A percentile compares a stretch with the other conserved stretches of the same genome.
These are phyloP conservation scores for Zaprionus lachaisei DNA, from an alignment of 1,140 invertebrate species.

Conservation along the genomic window DNA sequence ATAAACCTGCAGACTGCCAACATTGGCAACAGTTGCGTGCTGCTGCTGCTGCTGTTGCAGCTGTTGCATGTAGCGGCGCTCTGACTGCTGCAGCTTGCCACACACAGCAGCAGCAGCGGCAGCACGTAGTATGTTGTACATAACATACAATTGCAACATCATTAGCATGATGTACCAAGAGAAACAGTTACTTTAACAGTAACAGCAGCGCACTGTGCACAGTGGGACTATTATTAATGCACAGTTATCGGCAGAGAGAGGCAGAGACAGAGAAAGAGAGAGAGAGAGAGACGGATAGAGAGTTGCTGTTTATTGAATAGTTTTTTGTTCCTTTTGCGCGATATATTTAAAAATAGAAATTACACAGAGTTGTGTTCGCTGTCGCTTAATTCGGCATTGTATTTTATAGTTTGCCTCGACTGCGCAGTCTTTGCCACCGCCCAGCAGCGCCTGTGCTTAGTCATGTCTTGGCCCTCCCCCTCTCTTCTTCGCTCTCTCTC, in stretches of 20 bases:
- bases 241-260: conserved; percentile 17
- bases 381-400: conserved; percentile 71
- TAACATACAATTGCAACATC: conserved; percentile 63
- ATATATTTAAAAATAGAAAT: conserved; percentile 72
- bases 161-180: conserved; percentile 55
- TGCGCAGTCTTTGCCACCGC: conserved; percentile 21
- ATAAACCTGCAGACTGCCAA: conserved; percentile 28
- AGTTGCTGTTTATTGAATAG: conserved; percentile 26
- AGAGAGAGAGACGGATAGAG: not conserved
- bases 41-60: conserved; percentile 26
- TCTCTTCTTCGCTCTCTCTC: conserved; percentile 6
- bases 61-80: conserved; percentile 4
- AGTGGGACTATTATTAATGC: conserved; percentile 29
- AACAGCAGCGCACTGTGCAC: conserved; percentile 36
- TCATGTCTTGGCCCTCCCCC: conserved; percentile 13
- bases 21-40: conserved; percentile 62
- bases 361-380: conserved; percentile 60
- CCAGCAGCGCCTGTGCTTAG: conserved; percentile 33
- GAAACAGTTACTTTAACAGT: conserved; percentile 66
- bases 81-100: conserved; percentile 24
- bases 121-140: conserved; percentile 29
- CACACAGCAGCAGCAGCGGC: not conserved
- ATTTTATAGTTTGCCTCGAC: conserved; percentile 48
- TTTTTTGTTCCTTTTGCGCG: conserved; percentile 37
- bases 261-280: conserved; percentile 4